Base-by-base conservation (phyloP, 2,797 vertebrate genomes). In the Channallabes apus region DNA sequence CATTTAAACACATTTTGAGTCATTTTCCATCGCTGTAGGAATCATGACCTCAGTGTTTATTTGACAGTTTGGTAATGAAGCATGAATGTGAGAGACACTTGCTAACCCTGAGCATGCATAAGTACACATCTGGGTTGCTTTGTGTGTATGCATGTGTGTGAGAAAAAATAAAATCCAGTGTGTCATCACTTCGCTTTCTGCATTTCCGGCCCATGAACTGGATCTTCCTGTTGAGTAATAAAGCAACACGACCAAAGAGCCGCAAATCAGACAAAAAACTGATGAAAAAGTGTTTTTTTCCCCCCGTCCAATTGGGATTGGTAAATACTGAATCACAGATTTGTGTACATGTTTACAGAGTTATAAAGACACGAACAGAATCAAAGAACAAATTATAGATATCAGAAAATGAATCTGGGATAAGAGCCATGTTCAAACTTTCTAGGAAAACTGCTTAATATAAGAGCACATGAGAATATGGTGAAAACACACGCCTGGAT, bases 121-220 rank as follows among this genome's bases (percentile, higher is more conserved):
- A 32, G 9, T 14, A 59, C 29, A 8, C 7, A 51, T 82, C 67
- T 29, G 61, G 51, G 58, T 79, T n/a, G 32, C 58, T 62, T 79
- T 11, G n/a, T 56, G n/a, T 22, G 15, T 58, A 27, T 22, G 54
- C 11, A 7, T 35, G 27, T 22, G 54, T 35, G 27, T 35, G 18
- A 12, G 18, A 15, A 71, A 51, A 82, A 82, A 58, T 58, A 83
- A 82, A 81, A 89, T 65, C 80, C 67, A 62, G 58, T 6, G 77
- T 87, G 83, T 89, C 85, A 89, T 84, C 85, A 75, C 67, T 88
- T 86, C 82, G 35, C 72, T 82, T 84, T 82, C 82, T 80, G 80
- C 83, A 85, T 80, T 88, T 86, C 81, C 73, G 84, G 32, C 61
- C 41, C 9, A 65, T 80, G 58, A 83, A n/a, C 58, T 27, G 15